Evolutionary conservation across 2,888 invertebrate genomes (phyloP).

Genomic region (Phyllotreta striolata): DNA sequence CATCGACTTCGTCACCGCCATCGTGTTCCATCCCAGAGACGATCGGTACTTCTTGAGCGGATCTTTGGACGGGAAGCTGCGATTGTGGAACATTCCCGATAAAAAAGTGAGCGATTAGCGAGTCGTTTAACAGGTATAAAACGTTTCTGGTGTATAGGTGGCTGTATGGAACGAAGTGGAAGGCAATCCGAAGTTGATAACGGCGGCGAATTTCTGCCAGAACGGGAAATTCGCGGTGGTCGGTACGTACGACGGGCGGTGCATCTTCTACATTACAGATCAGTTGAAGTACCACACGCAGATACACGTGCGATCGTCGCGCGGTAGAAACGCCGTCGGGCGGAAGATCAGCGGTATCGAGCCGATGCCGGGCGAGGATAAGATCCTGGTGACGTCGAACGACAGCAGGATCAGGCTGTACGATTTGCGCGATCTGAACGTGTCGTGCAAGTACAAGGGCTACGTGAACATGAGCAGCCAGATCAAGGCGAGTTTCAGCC

Average conservation of each 20-base stretch:
- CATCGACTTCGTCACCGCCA: conserved; percentile 98
- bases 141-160: no score
- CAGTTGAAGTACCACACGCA: conserved; percentile 98
- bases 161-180: conserved; percentile 97
- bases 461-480: conserved; percentile 95
- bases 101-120: conserved; percentile 81
- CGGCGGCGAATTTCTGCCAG: conserved; percentile 96
- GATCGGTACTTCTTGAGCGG: conserved; percentile 95
- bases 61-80: conserved; percentile 94
- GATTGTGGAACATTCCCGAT: conserved; percentile 99
- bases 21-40: conserved; percentile 95
- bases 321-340: conserved; percentile 95
- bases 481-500: conserved; percentile 96
- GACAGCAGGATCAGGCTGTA: conserved; percentile 96
- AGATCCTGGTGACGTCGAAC: conserved; percentile 96
- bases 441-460: conserved; percentile 76
- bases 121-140: no score
- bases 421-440: conserved; percentile 91
- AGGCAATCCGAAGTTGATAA: conserved; percentile 93
- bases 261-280: conserved; percentile 98
- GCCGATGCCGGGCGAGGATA: conserved; percentile 94
- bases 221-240: conserved; percentile 98
- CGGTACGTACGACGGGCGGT: conserved; percentile 97
- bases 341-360: conserved; percentile 97
- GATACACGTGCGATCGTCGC: conserved; percentile 92